phyloP scores from a whole-genome alignment of 1,140 invertebrate genomes.

The Battus philenor region DNA sequence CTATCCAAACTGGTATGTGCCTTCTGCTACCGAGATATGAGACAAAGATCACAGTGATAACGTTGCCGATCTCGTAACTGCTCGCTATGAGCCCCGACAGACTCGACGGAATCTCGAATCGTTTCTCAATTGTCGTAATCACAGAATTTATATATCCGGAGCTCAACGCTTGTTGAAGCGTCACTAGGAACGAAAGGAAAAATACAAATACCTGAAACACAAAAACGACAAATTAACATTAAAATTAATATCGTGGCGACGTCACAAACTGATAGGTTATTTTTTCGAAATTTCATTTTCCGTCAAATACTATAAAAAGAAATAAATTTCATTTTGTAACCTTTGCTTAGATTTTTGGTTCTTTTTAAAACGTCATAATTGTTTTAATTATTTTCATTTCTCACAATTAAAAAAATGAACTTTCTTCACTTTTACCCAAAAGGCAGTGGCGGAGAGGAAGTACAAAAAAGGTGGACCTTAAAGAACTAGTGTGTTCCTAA shows the following conservation, averaged over 20 bases:
- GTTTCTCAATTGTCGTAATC: slow-evolving; percentile 97
- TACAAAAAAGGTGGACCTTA: no score
- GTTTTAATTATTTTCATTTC: no score
- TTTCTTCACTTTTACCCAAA: no score
- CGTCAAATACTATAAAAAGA: not conserved
- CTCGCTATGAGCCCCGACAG: slow-evolving; percentile 94
- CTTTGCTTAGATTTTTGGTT: no score
- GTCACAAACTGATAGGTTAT: no score
- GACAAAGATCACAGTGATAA: slow-evolving; percentile 96
- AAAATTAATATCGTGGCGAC: no score
- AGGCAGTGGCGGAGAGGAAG: no score
- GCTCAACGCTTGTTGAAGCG: slow-evolving; percentile 91
- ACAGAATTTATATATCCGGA: slow-evolving; percentile 96
- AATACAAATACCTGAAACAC: slow-evolving; percentile 92
- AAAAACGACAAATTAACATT: no score
- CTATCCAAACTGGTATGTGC: slow-evolving; percentile 96
- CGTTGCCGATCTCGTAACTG: slow-evolving; percentile 96
- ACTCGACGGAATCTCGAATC: slow-evolving; percentile 96
- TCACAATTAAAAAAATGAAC: no score
- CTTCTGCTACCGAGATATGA: slow-evolving; percentile 93
- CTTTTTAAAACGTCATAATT: no score
- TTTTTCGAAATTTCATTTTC: no score
- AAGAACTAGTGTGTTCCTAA: no score
- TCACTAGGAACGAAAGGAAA: slow-evolving; percentile 93
- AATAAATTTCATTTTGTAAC: not conserved